phyloP scores from a whole-genome alignment of 1,140 invertebrate species.

The Drosophila insularis region DNA sequence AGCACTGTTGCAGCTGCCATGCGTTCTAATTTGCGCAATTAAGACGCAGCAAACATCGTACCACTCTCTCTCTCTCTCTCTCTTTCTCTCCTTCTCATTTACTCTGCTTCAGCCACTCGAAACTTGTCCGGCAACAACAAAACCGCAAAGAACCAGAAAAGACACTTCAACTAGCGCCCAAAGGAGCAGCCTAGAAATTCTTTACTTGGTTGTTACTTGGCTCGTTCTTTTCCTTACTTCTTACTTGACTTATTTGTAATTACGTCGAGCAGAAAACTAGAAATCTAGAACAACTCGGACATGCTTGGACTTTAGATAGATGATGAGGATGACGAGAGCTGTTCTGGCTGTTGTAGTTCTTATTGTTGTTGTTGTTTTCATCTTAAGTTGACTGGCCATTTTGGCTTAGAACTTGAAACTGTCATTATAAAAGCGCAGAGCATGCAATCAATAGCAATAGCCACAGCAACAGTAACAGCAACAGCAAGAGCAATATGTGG shows the following conservation, averaged over 20 bases:
- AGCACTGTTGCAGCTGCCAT: constrained; percentile 67
- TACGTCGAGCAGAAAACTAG: constrained; percentile 53
- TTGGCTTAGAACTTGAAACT: constrained; percentile 81
- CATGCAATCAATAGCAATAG: constrained; percentile 70
- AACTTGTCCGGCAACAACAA: constrained; percentile 63
- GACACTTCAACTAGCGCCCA: constrained; percentile 77
- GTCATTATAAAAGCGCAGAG: constrained; percentile 77
- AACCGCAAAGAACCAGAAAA: constrained; percentile 60
- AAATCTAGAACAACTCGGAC: constrained; percentile 79
- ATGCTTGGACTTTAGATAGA: constrained; percentile 69
- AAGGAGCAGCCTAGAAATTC: constrained; percentile 74
- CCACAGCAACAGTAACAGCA: constrained; percentile 19
- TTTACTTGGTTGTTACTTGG: constrained; percentile 18
- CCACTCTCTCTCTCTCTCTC: background rate
- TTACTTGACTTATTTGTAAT: constrained; percentile 67
- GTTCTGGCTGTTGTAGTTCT: constrained; percentile 2
- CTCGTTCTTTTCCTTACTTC: constrained; percentile 14
- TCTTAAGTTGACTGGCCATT: constrained; percentile 63
- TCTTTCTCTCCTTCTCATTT: no score
- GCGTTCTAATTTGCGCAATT: constrained; percentile 80
- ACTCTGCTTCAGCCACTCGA: constrained; percentile 57
- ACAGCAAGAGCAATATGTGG: constrained; percentile 20
- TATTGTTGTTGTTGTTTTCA: constrained; percentile 25
- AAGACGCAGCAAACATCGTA: constrained; percentile 58
- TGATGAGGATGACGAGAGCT: constrained; percentile 62